Percentiles rank a stretch among this genome's conserved stretches.
Conservation (phyloP, 2,113 vertebrate species). For the Candoia aspera region DNA sequence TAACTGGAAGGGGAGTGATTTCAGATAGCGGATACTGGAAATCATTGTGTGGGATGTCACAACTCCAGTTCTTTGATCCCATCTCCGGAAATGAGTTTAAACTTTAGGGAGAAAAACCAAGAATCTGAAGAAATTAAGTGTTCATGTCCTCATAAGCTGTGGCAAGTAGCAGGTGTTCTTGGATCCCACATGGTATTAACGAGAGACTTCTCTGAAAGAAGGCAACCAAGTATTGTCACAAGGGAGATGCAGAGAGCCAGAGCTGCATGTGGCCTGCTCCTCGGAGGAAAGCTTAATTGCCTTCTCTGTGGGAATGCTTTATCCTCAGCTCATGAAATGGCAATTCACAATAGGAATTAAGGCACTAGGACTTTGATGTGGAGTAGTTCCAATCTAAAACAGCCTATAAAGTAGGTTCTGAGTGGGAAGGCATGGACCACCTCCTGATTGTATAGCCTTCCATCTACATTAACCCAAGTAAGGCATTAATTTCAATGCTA, state of each 20-base stretch:
- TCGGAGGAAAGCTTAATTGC: background rate
- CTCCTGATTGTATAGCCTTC: background rate
- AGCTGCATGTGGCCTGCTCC: background rate
- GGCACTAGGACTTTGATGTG: background rate
- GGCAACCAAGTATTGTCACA: background rate
- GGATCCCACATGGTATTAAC: background rate
- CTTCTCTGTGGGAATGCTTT: background rate
- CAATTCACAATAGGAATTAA: background rate
- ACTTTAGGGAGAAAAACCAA: background rate
- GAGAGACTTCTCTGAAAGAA: background rate
- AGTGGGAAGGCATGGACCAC: background rate
- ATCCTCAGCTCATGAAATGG: background rate
- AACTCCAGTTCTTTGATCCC: background rate
- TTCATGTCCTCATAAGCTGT: background rate
- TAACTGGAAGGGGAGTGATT: background rate
- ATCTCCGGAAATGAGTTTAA: background rate
- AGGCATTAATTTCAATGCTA: background rate
- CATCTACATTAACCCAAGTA: background rate
- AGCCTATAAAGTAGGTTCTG: background rate
- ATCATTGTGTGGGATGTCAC: background rate
- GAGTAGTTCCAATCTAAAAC: background rate
- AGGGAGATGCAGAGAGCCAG: background rate
- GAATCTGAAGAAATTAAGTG: background rate
- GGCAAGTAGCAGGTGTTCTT: background rate
- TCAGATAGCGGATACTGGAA: background rate